Base-by-base conservation (phyloP, 2,888 invertebrate genomes). In the Oscheius sp. region DNA sequence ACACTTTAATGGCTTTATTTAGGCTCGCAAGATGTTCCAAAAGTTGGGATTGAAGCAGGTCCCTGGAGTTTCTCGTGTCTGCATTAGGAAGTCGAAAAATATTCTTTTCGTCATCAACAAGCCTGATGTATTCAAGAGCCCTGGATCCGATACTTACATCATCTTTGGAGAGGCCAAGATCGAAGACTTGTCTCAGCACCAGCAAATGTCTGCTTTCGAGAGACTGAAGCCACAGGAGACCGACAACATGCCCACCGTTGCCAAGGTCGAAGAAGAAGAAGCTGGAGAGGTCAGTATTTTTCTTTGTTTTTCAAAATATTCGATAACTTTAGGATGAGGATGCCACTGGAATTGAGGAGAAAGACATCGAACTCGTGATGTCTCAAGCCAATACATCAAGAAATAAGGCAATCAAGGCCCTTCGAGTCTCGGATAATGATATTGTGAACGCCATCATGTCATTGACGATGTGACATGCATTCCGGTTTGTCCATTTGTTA, bases 121-220 rank as follows among this genome's bases (percentile, higher is more conserved):
- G 82, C 97, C 98, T 10, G 98, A 98, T 87, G 97, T 96, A 0
- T 93, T 93, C 90, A 96, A 96, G 89, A 95, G 95, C 87, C 98
- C 97, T 2, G 96, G 96, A 80, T 96, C 96, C 17, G 98, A 98
- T 89, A 98, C 97, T 0, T 99, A 98, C 90, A 96, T 98, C 82
- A 95, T 98, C 50, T 98, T 98, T 87, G 98, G 98, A 58, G 98
- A 98, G 89, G 97, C 98, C 33, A 98, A 98, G 91, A 97, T 99
- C 84, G 98, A 99, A 89, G 98, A 99, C 90, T 91, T 98, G 86
- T 95, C 95, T 65, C 97, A 97, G 87, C 97, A 98, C 88, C 93
- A 93, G 55, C 93, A 95, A 88, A 75, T 78, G 78, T 95, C 95
- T 1, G 98, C 98, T 34, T 96, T 96, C 50, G 97, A 98, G 89